Evolutionary conservation across 2,888 invertebrate genomes (phyloP).

Genomic region (Incurvaria masculella): DNA sequence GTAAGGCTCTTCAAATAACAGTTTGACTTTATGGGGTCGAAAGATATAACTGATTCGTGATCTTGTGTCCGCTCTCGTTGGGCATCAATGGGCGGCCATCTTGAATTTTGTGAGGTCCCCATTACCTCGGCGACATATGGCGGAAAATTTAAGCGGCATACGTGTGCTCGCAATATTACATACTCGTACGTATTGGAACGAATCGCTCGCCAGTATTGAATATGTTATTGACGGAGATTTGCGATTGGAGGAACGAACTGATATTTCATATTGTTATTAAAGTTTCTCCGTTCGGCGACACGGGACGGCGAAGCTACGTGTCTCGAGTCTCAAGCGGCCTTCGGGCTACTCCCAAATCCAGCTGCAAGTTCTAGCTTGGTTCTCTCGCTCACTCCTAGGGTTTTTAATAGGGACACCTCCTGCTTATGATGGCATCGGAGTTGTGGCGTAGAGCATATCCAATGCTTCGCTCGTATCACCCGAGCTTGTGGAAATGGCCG

Average conservation of each 20-base stretch:
- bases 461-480: not conserved
- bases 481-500: conserved; percentile 18
- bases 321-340: conserved; percentile 28
- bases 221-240: conserved; percentile 58
- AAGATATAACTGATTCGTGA: conserved; percentile 58
- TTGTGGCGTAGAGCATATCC: too few relatives aligned
- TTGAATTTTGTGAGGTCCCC: conserved; percentile 23
- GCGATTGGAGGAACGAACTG: conserved; percentile 57
- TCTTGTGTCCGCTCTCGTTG: conserved; percentile 46
- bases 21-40: conserved; percentile 57
- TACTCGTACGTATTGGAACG: conserved; percentile 51
- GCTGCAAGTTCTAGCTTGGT: too few relatives aligned
- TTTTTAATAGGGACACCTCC: too few relatives aligned
- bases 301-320: conserved; percentile 32
- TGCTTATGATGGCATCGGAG: too few relatives aligned
- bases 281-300: conserved; percentile 32
- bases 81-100: not conserved
- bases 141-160: conserved; percentile 55
- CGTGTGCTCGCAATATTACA: conserved; percentile 53
- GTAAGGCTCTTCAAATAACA: conserved; percentile 57
- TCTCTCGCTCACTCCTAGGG: not conserved
- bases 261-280: conserved; percentile 58
- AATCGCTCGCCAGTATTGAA: conserved; percentile 55
- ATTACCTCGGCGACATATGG: conserved; percentile 55
- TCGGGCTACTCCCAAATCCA: too few relatives aligned